A percentile compares a stretch with the other conserved stretches of the same genome.
phyloP scores from a whole-genome alignment of 2,888 invertebrate genomes.

The Nebria salina region DNA sequence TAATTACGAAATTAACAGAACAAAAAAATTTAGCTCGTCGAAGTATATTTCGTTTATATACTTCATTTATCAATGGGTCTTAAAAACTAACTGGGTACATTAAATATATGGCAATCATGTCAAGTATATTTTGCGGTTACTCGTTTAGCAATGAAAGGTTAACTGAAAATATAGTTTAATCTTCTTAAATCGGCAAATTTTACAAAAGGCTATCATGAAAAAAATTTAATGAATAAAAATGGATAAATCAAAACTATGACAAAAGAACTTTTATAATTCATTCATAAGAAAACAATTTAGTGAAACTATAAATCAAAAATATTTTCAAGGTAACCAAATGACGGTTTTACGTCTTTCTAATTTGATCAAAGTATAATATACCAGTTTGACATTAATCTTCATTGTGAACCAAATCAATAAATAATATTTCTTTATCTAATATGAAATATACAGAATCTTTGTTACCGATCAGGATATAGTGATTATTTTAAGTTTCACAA shows the following conservation, averaged over 20 bases:
- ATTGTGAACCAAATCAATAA: background rate
- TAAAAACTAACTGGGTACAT: no score
- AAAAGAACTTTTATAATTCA: background rate
- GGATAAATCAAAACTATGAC: background rate
- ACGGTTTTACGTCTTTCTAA: background rate
- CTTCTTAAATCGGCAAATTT: no score
- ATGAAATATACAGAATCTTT: background rate
- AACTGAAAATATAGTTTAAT: no score
- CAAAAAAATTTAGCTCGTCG: no score
- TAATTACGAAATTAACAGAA: constrained; percentile 35
- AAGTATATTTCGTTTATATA: no score
- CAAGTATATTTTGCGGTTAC: no score
- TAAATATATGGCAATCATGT: no score
- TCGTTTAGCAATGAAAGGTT: no score
- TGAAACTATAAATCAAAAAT: background rate
- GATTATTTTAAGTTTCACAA: background rate
- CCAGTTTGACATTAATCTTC: background rate
- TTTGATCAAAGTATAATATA: background rate
- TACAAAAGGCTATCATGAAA: background rate
- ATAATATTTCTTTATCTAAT: background rate
- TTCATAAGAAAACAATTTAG: background rate
- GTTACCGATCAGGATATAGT: background rate
- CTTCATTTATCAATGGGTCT: no score
- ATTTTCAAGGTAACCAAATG: background rate
- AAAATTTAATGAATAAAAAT: background rate